These are phyloP conservation scores for Margaritifera margaritifera DNA, from an alignment of 2,888 invertebrate species.

Conservation along the genomic window DNA sequence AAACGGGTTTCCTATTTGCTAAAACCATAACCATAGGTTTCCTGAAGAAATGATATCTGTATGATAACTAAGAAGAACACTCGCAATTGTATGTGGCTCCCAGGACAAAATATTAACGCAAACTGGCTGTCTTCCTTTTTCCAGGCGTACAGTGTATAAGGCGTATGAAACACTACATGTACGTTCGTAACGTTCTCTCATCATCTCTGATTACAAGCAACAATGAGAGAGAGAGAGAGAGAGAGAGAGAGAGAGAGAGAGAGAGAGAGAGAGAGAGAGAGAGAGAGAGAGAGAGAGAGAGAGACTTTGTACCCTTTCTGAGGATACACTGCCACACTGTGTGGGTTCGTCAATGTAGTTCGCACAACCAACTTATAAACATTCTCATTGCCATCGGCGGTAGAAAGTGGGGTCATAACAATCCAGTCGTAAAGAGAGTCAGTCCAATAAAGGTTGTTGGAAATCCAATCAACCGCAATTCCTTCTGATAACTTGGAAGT, in stretches of 20 bases:
- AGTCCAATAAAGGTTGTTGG: constrained; percentile 66
- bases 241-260: constrained; percentile 1
- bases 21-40: too few species aligned
- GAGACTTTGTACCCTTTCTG: constrained; percentile 57
- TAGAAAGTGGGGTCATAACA: constrained; percentile 51
- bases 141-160: too few species aligned
- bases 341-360: constrained; percentile 58
- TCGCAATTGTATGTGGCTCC: too few species aligned
- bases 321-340: constrained; percentile 65
- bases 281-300: not conserved
- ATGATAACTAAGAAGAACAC: too few species aligned
- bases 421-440: constrained; percentile 70
- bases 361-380: constrained; percentile 45
- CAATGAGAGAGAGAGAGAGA: constrained; percentile 2
- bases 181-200: too few species aligned
- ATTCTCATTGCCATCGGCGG: constrained; percentile 9
- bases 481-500: constrained; percentile 65
- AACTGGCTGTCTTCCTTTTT: too few species aligned
- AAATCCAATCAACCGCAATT: constrained; percentile 66
- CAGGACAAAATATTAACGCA: too few species aligned
- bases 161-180: too few species aligned
- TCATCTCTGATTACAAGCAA: not conserved
- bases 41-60: too few species aligned
- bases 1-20: too few species aligned
- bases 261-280: too few species aligned